Conservation (phyloP, 2,113 vertebrate genomes). For the Poeciliopsis prolifica region DNA sequence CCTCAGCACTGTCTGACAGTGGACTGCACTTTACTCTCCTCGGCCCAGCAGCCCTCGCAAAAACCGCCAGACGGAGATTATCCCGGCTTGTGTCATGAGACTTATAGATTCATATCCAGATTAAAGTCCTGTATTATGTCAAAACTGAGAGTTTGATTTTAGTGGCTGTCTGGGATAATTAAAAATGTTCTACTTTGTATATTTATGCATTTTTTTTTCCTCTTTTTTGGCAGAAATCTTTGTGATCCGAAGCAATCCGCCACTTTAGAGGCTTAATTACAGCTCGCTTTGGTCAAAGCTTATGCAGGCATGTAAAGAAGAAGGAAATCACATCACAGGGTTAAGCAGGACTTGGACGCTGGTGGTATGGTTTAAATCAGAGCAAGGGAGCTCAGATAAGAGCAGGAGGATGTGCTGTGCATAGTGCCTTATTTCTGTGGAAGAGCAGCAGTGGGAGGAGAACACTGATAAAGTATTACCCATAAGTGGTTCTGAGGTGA, state of each 20-base stretch:
- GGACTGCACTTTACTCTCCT: slow-evolving; percentile 50
- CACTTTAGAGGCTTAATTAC: slow-evolving; percentile 76
- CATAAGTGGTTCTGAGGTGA: slow-evolving; percentile 14
- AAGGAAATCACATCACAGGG: slow-evolving; percentile 60
- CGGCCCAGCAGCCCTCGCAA: slow-evolving; percentile 21
- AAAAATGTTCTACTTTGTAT: slow-evolving; percentile 71
- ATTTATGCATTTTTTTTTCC: slow-evolving; percentile 45
- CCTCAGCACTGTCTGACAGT: slow-evolving; percentile 38
- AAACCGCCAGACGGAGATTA: slow-evolving; percentile 70
- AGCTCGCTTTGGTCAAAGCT: slow-evolving; percentile 57
- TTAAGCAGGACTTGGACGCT: slow-evolving; percentile 40
- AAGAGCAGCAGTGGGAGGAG: slow-evolving; percentile 11
- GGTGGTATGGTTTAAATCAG: slow-evolving; percentile 49
- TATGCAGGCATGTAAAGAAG: slow-evolving; percentile 60
- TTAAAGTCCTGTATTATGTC: slow-evolving; percentile 73
- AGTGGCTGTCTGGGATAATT: slow-evolving; percentile 74
- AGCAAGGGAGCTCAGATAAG: slow-evolving; percentile 33
- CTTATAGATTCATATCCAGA: slow-evolving; percentile 77
- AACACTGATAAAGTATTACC: slow-evolving; percentile 25
- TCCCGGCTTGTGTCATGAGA: slow-evolving; percentile 56
- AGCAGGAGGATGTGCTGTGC: slow-evolving; percentile 29
- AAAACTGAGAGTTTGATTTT: slow-evolving; percentile 74
- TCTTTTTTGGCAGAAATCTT: slow-evolving; percentile 43
- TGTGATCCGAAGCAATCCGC: slow-evolving; percentile 61
- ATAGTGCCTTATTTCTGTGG: slow-evolving; percentile 58